Evolutionary conservation across 1,140 invertebrate species (phyloP).

Genomic region (Leptestheria dahalacensis): DNA sequence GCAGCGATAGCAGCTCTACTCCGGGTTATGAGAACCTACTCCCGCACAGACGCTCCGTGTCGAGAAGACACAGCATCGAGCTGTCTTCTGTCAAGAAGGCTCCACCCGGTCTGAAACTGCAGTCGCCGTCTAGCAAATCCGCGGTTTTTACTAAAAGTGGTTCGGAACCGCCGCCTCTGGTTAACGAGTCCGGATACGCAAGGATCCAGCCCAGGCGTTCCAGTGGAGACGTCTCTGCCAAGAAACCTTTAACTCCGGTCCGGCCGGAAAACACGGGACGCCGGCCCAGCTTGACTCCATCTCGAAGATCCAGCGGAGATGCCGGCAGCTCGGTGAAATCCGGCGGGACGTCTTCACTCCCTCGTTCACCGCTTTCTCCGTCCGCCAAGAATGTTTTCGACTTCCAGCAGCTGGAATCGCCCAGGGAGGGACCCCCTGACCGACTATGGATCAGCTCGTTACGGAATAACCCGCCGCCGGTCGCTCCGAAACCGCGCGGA

Average conservation of each 20-base stretch:
- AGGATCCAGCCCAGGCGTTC: constrained; percentile 11
- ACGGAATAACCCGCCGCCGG: constrained; percentile 1
- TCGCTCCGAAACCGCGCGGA: neutral
- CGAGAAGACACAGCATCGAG: constrained; percentile 3
- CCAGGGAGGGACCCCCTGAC: constrained; percentile 19
- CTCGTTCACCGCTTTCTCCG: neutral
- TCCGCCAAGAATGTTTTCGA: neutral
- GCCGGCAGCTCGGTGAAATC: neutral
- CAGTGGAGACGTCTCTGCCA: neutral
- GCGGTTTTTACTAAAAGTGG: neutral
- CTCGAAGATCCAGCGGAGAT: constrained; percentile 2
- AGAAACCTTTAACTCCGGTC: neutral
- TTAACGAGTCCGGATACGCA: constrained; percentile 11
- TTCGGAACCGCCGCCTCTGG: neutral
- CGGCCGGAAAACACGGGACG: neutral
- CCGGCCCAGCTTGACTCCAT: constrained; percentile 4
- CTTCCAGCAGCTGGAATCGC: constrained; percentile 12
- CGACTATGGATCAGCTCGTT: constrained; percentile 37
- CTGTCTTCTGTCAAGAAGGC: neutral
- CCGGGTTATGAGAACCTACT: neutral
- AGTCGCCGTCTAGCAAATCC: neutral
- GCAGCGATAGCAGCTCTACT: neutral
- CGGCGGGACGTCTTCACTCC: neutral
- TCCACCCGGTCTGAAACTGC: neutral
- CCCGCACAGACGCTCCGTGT: neutral